Percentiles rank a stretch among this genome's conserved stretches.
Conservation (phyloP, 2,113 vertebrate species). For the Protobothrops flavoviridis region DNA sequence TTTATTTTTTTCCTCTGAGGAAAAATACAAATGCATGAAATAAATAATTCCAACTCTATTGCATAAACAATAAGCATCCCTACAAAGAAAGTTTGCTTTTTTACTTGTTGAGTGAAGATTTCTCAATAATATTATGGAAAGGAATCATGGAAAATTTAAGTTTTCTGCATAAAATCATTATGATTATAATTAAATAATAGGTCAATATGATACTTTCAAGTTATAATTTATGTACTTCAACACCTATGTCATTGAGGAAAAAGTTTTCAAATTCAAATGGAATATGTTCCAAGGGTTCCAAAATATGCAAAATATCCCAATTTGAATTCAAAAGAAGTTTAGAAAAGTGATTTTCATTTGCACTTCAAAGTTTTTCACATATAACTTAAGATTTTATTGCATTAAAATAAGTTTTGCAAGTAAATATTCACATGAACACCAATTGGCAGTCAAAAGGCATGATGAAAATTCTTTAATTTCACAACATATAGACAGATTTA, state of each 20-base stretch:
- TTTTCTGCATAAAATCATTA: neutral
- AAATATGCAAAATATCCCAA: neutral
- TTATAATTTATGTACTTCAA: neutral
- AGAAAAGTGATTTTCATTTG: neutral
- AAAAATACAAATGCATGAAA: neutral
- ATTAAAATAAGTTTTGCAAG: neutral
- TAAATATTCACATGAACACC: neutral
- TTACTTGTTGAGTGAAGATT: neutral
- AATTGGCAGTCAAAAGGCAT: too few relatives aligned
- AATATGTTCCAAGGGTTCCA: neutral
- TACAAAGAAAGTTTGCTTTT: neutral
- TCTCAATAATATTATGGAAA: neutral
- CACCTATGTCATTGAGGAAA: neutral
- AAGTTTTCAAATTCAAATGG: neutral
- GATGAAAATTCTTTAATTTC: too few relatives aligned
- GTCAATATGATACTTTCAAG: neutral
- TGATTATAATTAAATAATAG: neutral
- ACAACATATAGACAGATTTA: too few relatives aligned
- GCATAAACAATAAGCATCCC: neutral
- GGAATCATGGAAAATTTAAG: neutral
- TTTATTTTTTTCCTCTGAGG: neutral
- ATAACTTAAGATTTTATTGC: neutral
- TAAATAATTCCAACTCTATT: neutral
- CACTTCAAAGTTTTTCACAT: neutral
- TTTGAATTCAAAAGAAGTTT: neutral